Conservation (phyloP, 2,797 vertebrate species). For the Bradypus variegatus region DNA sequence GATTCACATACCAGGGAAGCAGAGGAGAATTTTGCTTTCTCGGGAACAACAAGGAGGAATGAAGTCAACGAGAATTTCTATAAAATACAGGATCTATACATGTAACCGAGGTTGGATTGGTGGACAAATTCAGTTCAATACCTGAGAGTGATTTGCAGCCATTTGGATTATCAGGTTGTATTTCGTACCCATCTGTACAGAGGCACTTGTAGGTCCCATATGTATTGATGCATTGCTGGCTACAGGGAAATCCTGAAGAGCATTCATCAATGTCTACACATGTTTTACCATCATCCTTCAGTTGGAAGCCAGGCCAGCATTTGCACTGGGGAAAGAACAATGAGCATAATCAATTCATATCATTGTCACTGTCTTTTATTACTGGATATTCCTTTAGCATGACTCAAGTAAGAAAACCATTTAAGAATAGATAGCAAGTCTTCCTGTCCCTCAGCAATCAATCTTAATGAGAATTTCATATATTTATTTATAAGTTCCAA, state of each 20-base stretch:
- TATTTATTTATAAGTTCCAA: neutral
- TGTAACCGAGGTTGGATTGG: constrained; percentile 40
- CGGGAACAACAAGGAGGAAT: neutral
- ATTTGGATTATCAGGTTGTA: constrained; percentile 83
- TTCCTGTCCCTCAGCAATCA: neutral
- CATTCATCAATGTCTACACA: constrained; percentile 96
- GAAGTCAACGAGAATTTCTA: constrained; percentile 13
- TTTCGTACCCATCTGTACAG: constrained; percentile 92
- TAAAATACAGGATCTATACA: neutral
- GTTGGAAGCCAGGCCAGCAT: constrained; percentile 96
- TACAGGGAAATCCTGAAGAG: constrained; percentile 89
- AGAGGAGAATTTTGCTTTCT: neutral
- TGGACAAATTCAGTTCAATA: constrained; percentile 64
- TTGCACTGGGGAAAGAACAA: constrained; percentile 84
- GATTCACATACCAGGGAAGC: neutral
- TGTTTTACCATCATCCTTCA: constrained; percentile 96
- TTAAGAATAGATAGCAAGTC: neutral
- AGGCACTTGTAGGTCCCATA: constrained; percentile 95
- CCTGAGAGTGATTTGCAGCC: constrained; percentile 95
- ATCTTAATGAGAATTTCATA: neutral
- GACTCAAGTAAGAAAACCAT: neutral
- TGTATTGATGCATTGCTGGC: constrained; percentile 96
- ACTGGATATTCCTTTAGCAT: neutral
- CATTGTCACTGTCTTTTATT: neutral
- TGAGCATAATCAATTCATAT: constrained; percentile 43